A percentile compares a stretch with the other conserved stretches of the same genome.
Conservation (phyloP, 2,113 vertebrate species). For the Platysteira castanea region DNA sequence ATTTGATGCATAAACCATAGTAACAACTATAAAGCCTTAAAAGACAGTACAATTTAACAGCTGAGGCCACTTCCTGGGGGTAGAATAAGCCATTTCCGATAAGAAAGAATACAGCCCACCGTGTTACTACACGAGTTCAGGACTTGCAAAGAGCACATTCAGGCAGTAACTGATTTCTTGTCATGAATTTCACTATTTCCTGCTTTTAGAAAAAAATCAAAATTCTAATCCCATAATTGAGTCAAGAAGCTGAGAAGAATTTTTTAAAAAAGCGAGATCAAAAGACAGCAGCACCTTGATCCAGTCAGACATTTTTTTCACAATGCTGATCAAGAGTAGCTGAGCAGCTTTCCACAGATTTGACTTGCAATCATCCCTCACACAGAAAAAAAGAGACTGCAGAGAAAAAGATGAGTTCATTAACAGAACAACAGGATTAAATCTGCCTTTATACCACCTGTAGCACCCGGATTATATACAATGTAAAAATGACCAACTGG, state of each 20-base stretch:
- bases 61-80: neutral
- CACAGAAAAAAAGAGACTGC: neutral
- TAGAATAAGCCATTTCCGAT: neutral
- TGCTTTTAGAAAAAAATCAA: neutral
- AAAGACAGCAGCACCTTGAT: neutral
- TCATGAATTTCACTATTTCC: neutral
- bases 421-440: neutral
- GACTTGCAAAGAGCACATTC: neutral
- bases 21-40: neutral
- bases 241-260: neutral
- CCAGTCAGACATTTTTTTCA: neutral
- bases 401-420: neutral
- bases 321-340: neutral
- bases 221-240: neutral
- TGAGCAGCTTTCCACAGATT: neutral
- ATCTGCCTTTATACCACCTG: neutral
- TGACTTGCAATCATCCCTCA: neutral
- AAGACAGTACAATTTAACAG: neutral
- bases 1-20: neutral
- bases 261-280: neutral
- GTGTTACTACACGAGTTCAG: neutral
- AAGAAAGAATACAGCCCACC: neutral
- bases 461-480: neutral
- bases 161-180: neutral
- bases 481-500: neutral